Percentiles rank a stretch among this genome's conserved stretches.
phyloP scores from a whole-genome alignment of 2,113 vertebrate species.

The Antidorcas marsupialis region DNA sequence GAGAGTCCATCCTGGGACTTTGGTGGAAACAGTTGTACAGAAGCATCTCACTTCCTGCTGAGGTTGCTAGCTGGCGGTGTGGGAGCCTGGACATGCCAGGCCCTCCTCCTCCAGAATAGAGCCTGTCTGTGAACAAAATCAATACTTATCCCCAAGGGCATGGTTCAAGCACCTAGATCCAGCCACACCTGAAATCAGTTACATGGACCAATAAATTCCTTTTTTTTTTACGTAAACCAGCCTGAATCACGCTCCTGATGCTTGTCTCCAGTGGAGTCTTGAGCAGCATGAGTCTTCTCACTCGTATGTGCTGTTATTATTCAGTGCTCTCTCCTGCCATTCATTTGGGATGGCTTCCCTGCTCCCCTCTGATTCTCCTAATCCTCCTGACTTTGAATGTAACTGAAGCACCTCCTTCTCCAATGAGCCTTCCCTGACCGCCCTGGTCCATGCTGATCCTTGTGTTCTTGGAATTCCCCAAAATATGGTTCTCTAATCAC shows the following conservation, averaged over 20 bases:
- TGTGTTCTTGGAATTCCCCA: background rate
- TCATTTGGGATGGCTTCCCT: background rate
- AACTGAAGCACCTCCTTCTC: background rate
- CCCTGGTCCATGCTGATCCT: background rate
- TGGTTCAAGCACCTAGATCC: background rate
- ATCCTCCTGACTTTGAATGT: background rate
- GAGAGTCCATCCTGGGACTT: background rate
- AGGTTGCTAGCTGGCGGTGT: background rate
- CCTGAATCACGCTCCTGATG: background rate
- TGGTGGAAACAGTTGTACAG: background rate
- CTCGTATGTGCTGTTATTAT: background rate
- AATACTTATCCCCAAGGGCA: background rate
- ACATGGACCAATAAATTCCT: background rate
- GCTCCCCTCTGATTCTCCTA: background rate
- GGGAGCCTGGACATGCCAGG: background rate
- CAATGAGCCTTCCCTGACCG: background rate
- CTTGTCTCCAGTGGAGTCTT: background rate
- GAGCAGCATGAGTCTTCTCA: background rate
- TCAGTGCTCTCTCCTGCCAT: background rate
- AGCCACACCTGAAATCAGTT: slow-evolving; percentile 44
- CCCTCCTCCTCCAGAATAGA: background rate
- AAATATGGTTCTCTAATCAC: background rate
- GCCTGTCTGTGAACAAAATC: background rate
- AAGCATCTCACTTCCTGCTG: background rate
- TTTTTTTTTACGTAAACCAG: background rate